A percentile compares a stretch with the other conserved stretches of the same genome.
phyloP scores from a whole-genome alignment of 2,888 invertebrate species.

The Ceramica pisi region DNA sequence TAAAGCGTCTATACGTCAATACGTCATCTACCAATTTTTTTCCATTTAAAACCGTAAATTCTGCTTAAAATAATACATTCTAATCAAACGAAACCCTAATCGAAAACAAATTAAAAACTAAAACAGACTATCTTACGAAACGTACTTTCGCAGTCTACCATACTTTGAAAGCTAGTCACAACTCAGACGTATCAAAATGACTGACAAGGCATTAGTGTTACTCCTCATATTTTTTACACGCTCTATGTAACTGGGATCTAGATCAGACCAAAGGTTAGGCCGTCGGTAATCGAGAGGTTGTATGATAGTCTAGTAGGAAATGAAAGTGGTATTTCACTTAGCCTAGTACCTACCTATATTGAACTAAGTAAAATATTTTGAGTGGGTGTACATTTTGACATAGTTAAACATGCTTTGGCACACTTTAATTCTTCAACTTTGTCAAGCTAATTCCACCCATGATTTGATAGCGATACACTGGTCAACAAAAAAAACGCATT shows the following conservation, averaged over 20 bases:
- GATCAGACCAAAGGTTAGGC: conserved; percentile 61
- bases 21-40: too few relatives aligned
- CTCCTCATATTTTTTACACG: conserved; percentile 66
- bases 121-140: conserved; percentile 36
- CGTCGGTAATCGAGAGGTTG: conserved; percentile 44
- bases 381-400: conserved; percentile 4
- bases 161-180: conserved; percentile 65
- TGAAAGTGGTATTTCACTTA: conserved; percentile 29
- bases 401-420: neutral
- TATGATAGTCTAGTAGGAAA: conserved; percentile 36
- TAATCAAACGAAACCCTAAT: conserved; percentile 19
- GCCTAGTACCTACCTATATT: neutral
- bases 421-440: too few relatives aligned
- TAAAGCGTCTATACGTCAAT: too few relatives aligned
- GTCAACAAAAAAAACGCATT: too few relatives aligned
- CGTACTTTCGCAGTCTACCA: conserved; percentile 44
- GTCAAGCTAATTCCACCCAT: too few relatives aligned
- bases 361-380: conserved; percentile 9
- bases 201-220: conserved; percentile 79
- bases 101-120: conserved; percentile 15
- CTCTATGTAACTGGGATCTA: conserved; percentile 43
- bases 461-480: too few relatives aligned
- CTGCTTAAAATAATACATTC: too few relatives aligned
- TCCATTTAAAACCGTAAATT: too few relatives aligned
- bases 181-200: conserved; percentile 73